Evolutionary conservation across 2,113 vertebrate species (phyloP).

Genomic region (Phylloscopus trochilus): DNA sequence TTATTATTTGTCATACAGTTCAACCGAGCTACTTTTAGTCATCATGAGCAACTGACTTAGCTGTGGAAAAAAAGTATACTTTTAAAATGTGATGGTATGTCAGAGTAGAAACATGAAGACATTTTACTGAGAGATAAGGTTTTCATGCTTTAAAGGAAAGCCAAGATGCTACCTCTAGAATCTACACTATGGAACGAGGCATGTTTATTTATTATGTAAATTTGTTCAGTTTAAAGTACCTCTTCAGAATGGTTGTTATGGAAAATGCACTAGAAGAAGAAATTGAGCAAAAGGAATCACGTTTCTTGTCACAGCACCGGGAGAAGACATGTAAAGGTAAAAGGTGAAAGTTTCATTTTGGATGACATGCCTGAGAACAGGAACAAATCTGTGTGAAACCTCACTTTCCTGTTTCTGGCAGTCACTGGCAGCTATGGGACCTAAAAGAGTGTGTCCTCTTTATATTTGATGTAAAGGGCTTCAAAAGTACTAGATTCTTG

Average conservation of each 20-base stretch:
- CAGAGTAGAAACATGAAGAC: neutral
- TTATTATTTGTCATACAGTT: neutral
- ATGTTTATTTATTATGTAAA: neutral
- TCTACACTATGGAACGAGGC: neutral
- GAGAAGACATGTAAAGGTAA: neutral
- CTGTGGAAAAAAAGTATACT: neutral
- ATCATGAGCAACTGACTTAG: neutral
- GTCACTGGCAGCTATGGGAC: neutral
- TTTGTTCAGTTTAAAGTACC: neutral
- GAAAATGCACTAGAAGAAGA: neutral
- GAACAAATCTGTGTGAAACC: neutral
- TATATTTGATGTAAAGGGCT: neutral
- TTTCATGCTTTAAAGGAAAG: neutral
- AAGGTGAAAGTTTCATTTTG: neutral
- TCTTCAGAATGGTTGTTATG: neutral
- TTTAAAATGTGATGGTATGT: neutral
- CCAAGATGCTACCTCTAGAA: neutral
- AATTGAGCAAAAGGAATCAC: neutral
- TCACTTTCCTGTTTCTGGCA: neutral
- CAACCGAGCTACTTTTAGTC: neutral
- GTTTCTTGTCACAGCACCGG: neutral
- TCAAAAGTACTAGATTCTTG: neutral
- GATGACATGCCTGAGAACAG: neutral
- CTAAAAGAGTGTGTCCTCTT: neutral
- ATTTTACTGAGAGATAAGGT: neutral